Percentiles rank a stretch among this genome's conserved stretches.
These are phyloP conservation scores for Napeogenes inachia DNA, from an alignment of 2,888 invertebrate species.

Conservation along the genomic window DNA sequence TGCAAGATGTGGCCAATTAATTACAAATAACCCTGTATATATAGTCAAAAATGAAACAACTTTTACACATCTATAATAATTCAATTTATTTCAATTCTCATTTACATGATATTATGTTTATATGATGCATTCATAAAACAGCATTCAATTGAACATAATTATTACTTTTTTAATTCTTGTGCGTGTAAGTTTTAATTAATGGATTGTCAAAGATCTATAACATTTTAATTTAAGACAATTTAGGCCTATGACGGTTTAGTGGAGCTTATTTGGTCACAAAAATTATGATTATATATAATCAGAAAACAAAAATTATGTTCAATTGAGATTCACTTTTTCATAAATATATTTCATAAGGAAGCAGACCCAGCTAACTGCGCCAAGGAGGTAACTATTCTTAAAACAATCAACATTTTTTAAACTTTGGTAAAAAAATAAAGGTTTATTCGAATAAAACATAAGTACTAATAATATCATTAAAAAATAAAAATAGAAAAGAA, in stretches of 20 bases:
- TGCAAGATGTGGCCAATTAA: background rate
- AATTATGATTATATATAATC: no score
- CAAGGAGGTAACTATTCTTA: no score
- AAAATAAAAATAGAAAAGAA: no score
- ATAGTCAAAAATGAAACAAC: conserved; percentile 44
- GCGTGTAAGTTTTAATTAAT: conserved; percentile 14
- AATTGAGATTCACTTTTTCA: no score
- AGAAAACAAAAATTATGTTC: no score
- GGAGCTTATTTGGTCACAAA: no score
- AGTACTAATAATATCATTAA: no score
- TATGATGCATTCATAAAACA: conserved; percentile 20
- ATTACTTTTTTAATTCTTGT: conserved; percentile 19
- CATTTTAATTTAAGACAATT: background rate
- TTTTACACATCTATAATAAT: conserved; percentile 57
- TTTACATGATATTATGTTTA: conserved; percentile 43
- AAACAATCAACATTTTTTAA: no score
- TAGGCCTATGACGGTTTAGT: background rate
- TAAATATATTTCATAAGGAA: no score
- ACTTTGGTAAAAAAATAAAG: no score
- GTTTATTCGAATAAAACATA: no score
- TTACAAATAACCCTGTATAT: background rate
- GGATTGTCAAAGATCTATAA: background rate
- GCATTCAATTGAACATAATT: conserved; percentile 26
- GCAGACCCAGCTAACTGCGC: no score
- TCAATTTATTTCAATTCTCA: conserved; percentile 55